Evolutionary conservation across 2,113 vertebrate species (phyloP), one percentile per base, ranked within the genome.

Genomic region (Eurystomus gularis): DNA sequence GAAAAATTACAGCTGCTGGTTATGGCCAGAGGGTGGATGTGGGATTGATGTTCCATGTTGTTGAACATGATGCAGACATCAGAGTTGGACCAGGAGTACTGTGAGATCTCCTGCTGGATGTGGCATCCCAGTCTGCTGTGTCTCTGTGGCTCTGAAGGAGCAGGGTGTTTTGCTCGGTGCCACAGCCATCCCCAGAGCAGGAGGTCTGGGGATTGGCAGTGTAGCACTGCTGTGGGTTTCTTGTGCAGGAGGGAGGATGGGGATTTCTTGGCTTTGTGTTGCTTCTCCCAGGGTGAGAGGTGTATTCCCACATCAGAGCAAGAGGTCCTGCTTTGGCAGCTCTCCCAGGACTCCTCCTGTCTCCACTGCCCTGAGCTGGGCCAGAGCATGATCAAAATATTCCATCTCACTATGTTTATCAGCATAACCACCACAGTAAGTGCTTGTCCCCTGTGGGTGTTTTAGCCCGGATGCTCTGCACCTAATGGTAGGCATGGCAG

Each of bases 151-250:
- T 68, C 42, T 4, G 19, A 42, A 5, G 2, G 28, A 31, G 35
- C 5, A 5, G 44, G 49, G 14, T 37, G 35, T 11, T 4, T 13
- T 14, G 37, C 71, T 39, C 10, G 1, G 54, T n/a, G 83, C 77
- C 0, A 1, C 9, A 21, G 18, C 31, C 9, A 3, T 23, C 28
- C 33, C 35, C 10, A 2, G 26, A 60, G 37, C 42, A 20, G 11
- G 3, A 64, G 28, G 33, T 8, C 20, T 39, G 29, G 21, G 13
- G 8, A 25, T 11, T 0, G 1, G 13, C 26, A 35, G 42, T 2
- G 1, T 9, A 42, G 15, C 46, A 21, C 11, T 2, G 0, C 33
- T 17, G 72, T 20, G 33, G 23, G 24, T 49, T 72, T 68, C 28
- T 51, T 19, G 10, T 51, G 60, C 29, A 9, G 23, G 54, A 42